Evolutionary conservation across 1,140 invertebrate species (phyloP), one percentile per base, ranked within the genome.

Genomic region (Neelides sp.): DNA sequence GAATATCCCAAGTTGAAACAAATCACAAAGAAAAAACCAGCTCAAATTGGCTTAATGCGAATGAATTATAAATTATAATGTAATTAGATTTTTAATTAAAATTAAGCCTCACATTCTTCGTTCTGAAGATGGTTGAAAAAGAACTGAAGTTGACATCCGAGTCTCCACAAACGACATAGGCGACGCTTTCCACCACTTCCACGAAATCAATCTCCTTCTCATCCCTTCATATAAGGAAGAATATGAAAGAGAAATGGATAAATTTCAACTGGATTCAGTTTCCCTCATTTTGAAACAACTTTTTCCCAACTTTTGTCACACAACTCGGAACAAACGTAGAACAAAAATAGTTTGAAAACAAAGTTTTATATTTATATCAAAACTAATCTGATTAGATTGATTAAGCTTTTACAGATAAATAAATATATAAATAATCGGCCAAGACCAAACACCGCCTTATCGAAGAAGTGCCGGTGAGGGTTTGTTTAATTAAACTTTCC

Each of bases 51-150:
- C n/a, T n/a, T n/a, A n/a, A n/a, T n/a, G n/a, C n/a, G n/a, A n/a
- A n/a, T n/a, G n/a, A n/a, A n/a, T n/a, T n/a, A n/a, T n/a, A n/a
- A n/a, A n/a, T n/a, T n/a, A n/a, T n/a, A n/a, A n/a, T n/a, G n/a
- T n/a, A n/a, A n/a, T n/a, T n/a, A n/a, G n/a, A n/a, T n/a, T n/a
- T n/a, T n/a, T n/a, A n/a, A n/a, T n/a, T n/a, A n/a, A n/a, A n/a
- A n/a, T n/a, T n/a, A n/a, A n/a, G n/a, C n/a, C 74, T 76, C 72
- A 89, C 85, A 66, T 83, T 83, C 73, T 83, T 85, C 2, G 82
- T 78, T 62, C 78, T 73, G 66, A 87, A 80, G 54, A 88, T 83
- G 61, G 78, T 76, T 52, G 73, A 73, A 63, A 90, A 90, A 45
- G 75, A 78, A 30, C 77, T 74, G 8, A 77, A 65, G 28, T 73